These are phyloP conservation scores for Caenorhabditis panamensis DNA, from an alignment of 2,888 invertebrate genomes.

Conservation along the genomic window DNA sequence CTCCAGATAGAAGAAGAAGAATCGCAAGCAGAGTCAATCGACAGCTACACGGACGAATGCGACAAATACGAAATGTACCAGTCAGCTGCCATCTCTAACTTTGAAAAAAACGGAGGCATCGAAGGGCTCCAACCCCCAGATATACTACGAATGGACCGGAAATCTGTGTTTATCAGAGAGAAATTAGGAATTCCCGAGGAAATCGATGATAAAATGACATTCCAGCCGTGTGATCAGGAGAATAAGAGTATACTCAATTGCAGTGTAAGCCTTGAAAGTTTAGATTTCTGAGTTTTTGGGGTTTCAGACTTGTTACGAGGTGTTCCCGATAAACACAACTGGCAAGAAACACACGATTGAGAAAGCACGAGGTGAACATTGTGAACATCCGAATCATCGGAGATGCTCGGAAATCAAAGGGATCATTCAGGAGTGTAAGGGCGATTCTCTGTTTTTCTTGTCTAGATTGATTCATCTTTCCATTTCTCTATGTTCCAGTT, in stretches of 20 bases:
- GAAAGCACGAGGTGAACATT: constrained; percentile 19
- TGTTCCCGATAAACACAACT: constrained; percentile 33
- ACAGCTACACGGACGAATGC: constrained; percentile 29
- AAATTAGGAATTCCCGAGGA: constrained; percentile 43
- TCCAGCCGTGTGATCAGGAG: constrained; percentile 1
- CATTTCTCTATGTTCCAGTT: constrained; percentile 46
- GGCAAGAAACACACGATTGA: constrained; percentile 37
- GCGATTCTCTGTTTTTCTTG: background rate
- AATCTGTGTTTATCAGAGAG: constrained; percentile 42
- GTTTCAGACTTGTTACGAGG: constrained; percentile 63
- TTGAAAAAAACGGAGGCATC: background rate
- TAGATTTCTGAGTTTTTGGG: no score
- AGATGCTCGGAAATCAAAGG: constrained; percentile 22
- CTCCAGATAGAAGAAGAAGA: constrained; percentile 52
- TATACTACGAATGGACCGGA: constrained; percentile 41
- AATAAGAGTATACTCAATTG: constrained; percentile 43
- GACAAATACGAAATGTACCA: constrained; percentile 32
- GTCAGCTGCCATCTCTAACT: background rate
- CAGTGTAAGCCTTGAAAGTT: constrained; percentile 29
- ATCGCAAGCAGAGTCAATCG: constrained; percentile 21
- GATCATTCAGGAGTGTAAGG: constrained; percentile 63
- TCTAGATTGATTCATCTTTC: background rate
- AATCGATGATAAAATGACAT: constrained; percentile 2
- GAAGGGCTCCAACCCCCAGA: constrained; percentile 50
- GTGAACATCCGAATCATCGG: constrained; percentile 39